phyloP scores from a whole-genome alignment of 2,113 vertebrate species.

The Alethe castanea region DNA sequence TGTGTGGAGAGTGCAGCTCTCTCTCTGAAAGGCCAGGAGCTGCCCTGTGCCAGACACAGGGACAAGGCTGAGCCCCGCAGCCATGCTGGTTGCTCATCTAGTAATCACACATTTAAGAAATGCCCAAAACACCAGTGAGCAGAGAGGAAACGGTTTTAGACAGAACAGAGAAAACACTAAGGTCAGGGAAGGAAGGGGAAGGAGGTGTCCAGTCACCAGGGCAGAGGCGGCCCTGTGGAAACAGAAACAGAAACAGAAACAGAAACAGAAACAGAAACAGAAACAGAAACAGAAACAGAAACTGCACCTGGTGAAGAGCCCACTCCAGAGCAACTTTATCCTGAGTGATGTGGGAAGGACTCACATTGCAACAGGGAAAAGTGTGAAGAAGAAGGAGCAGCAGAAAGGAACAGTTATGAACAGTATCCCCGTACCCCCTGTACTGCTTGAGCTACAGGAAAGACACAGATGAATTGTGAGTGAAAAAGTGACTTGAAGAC shows the following conservation, averaged over 20 bases:
- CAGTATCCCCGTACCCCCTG: rapidly evolving
- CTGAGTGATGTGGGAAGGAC: neutral
- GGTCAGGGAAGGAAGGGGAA: neutral
- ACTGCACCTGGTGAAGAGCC: rapidly evolving
- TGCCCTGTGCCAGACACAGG: neutral
- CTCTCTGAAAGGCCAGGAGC: neutral
- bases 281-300: neutral
- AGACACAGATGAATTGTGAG: neutral
- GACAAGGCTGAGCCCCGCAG: neutral
- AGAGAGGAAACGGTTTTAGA: neutral
- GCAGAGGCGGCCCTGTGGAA: neutral
- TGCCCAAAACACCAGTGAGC: neutral
- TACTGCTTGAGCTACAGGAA: neutral
- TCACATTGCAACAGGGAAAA: neutral
- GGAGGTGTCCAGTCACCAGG: neutral
- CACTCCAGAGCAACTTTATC: neutral
- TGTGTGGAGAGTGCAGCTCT: neutral
- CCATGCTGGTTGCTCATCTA: neutral
- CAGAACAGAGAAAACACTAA: neutral
- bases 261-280: no score
- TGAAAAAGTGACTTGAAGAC: neutral
- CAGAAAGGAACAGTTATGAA: neutral
- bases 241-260: no score
- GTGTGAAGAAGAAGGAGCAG: neutral
- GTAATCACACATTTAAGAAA: neutral